A percentile compares a stretch with the other conserved stretches of the same genome.
These are phyloP conservation scores for Contarinia nasturtii DNA, from an alignment of 1,140 invertebrate species.

Conservation along the genomic window DNA sequence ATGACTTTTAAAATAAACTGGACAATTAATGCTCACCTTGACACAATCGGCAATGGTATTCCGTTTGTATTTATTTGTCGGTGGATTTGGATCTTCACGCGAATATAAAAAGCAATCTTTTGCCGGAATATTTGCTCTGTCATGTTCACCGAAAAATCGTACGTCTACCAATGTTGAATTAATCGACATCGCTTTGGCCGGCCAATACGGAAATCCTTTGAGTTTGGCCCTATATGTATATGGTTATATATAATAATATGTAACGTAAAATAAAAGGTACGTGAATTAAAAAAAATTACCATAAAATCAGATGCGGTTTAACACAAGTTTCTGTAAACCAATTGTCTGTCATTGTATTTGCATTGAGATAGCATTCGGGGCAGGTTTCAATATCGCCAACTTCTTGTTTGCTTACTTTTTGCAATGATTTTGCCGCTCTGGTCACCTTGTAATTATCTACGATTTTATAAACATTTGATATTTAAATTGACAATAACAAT, in stretches of 20 bases:
- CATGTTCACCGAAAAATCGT: conserved; percentile 85
- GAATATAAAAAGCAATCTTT: conserved; percentile 72
- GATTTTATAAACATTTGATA: conserved; percentile 9
- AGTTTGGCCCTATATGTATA: no score
- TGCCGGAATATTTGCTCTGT: conserved; percentile 73
- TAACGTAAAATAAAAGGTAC: no score
- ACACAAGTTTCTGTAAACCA: conserved; percentile 87
- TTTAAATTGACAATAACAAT: conserved; percentile 4
- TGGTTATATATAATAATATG: no score
- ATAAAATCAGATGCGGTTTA: conserved; percentile 68
- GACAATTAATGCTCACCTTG: conserved; percentile 19
- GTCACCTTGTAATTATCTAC: conserved; percentile 57
- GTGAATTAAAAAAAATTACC: no score
- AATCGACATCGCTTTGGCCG: conserved; percentile 72
- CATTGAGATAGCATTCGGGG: conserved; percentile 74
- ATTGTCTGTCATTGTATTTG: conserved; percentile 56
- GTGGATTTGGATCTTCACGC: conserved; percentile 37
- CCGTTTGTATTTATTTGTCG: conserved; percentile 36
- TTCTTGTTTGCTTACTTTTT: conserved; percentile 70
- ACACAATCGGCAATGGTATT: conserved; percentile 42
- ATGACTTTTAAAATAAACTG: no score
- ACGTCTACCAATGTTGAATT: conserved; percentile 65
- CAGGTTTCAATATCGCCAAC: conserved; percentile 86
- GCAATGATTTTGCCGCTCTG: conserved; percentile 51
- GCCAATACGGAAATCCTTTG: conserved; percentile 90